Percentiles rank a stretch among this genome's conserved stretches.
Conservation (phyloP, 2,888 invertebrate genomes). For the Orgyia antiqua region DNA sequence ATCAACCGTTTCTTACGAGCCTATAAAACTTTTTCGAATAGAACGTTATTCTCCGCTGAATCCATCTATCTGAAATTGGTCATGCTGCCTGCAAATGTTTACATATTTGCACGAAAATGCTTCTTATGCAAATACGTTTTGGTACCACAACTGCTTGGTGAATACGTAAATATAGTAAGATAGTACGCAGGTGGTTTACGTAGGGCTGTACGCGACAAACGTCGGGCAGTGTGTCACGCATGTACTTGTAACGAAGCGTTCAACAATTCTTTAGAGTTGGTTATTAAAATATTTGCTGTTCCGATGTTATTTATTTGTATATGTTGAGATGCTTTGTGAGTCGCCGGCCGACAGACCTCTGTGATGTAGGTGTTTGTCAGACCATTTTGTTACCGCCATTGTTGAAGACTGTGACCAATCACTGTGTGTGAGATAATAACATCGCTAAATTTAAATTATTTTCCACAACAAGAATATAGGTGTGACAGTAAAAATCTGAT, state of each 20-base stretch:
- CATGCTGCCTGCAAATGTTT: constrained; percentile 46
- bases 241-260: constrained; percentile 56
- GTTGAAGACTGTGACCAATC: constrained; percentile 64
- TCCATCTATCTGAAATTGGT: constrained; percentile 57
- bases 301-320: constrained; percentile 74
- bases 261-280: constrained; percentile 69
- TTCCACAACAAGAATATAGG: constrained; percentile 19
- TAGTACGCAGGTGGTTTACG: constrained; percentile 44
- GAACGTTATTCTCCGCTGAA: constrained; percentile 51
- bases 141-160: constrained; percentile 21
- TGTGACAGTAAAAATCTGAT: too few relatives aligned
- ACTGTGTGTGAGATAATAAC: constrained; percentile 56
- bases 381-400: constrained; percentile 40
- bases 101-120: constrained; percentile 19
- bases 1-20: constrained; percentile 52
- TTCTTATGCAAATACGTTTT: constrained; percentile 21
- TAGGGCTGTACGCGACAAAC: constrained; percentile 23
- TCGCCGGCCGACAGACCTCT: constrained; percentile 48
- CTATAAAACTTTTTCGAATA: constrained; percentile 66
- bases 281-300: constrained; percentile 79
- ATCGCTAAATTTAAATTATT: constrained; percentile 55
- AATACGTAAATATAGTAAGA: constrained; percentile 13
- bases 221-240: constrained; percentile 51
- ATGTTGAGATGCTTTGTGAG: constrained; percentile 60
- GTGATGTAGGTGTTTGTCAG: constrained; percentile 48